Conservation (phyloP, 1,140 invertebrate genomes). For the Trichonephila clavata region DNA sequence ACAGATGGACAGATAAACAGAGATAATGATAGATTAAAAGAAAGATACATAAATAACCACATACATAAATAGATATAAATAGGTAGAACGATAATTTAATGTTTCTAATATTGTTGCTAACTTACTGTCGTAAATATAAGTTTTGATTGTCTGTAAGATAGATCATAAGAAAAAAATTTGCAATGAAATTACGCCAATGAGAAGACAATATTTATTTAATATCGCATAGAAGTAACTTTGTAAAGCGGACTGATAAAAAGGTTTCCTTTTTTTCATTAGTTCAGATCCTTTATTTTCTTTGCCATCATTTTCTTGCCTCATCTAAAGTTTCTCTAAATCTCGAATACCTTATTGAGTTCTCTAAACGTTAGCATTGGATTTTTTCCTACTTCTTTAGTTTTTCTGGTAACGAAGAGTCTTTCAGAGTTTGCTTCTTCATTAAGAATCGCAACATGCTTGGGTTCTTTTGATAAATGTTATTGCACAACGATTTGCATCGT, state of each 20-base stretch:
- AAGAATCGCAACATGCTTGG: neutral
- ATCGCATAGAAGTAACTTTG: neutral
- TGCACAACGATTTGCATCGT: neutral
- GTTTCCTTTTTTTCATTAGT: neutral
- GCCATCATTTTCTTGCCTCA: neutral
- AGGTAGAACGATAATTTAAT: too few species aligned
- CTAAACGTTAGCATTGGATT: neutral
- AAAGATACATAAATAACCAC: too few species aligned
- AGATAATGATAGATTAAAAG: too few species aligned
- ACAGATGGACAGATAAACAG: too few species aligned
- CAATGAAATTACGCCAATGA: too few species aligned
- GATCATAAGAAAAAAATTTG: too few species aligned
- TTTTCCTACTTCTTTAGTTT: neutral
- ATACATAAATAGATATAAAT: too few species aligned
- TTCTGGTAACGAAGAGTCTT: neutral
- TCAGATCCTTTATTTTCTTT: neutral
- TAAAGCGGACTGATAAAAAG: neutral
- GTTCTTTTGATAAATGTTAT: neutral
- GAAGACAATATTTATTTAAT: neutral
- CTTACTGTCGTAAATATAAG: too few species aligned
- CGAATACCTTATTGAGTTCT: constrained; percentile 23
- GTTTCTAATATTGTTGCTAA: too few species aligned
- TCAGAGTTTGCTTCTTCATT: constrained; percentile 3
- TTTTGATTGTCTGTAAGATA: too few species aligned
- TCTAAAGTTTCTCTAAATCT: neutral